A percentile compares a stretch with the other conserved stretches of the same genome.
phyloP scores from a whole-genome alignment of 1,140 invertebrate genomes.

The Spodoptera frugiperda region DNA sequence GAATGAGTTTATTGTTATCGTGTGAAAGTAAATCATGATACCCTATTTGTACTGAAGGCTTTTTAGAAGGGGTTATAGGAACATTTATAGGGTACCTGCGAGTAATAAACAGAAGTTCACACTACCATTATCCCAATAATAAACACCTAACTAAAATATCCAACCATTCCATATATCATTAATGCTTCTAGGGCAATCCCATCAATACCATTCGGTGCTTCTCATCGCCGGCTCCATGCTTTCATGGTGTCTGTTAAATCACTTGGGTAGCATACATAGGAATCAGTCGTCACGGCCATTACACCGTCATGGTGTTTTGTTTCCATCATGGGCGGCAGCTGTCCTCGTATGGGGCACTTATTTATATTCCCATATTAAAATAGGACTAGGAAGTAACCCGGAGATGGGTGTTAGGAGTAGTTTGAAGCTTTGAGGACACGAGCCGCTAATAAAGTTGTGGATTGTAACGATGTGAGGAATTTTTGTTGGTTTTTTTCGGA shows the following conservation, averaged over 20 bases:
- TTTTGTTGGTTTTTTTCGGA: too few species aligned
- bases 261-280: constrained; percentile 5
- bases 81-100: too few species aligned
- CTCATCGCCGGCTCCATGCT: constrained; percentile 9
- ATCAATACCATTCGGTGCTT: constrained; percentile 18
- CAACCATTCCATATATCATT: constrained; percentile 6
- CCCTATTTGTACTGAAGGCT: too few species aligned
- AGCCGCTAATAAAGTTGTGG: background rate
- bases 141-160: constrained; percentile 11
- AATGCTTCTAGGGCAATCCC: background rate
- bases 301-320: constrained; percentile 37
- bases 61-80: too few species aligned
- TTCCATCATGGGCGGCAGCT: constrained; percentile 45
- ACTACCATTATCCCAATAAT: background rate
- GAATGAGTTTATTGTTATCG: constrained; percentile 5
- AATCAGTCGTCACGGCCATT: constrained; percentile 46
- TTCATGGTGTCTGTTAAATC: constrained; percentile 40
- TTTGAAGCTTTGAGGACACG: background rate
- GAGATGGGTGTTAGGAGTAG: background rate
- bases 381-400: constrained; percentile 51
- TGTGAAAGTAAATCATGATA: background rate
- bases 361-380: constrained; percentile 53
- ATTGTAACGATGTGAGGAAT: too few species aligned
- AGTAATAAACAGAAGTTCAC: too few species aligned
- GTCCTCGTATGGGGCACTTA: constrained; percentile 26